Evolutionary conservation across 1,140 invertebrate species (phyloP), one percentile per base, ranked within the genome.

Genomic region (Conus betulinus): DNA sequence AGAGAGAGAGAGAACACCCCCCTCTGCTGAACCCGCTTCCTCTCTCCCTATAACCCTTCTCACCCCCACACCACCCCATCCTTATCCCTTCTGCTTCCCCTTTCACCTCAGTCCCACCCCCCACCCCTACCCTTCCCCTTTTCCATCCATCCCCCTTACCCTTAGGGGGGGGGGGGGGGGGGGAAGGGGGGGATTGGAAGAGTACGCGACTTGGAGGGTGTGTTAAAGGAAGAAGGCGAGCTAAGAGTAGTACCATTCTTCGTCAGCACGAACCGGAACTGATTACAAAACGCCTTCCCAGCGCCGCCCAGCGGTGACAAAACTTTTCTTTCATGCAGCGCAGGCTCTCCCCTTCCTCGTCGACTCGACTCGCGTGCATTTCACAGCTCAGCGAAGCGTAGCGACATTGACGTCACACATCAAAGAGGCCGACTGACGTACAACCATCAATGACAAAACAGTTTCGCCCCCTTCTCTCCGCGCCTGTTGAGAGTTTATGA

Each of bases 331-430:
- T 71, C 67, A 71, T 71, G 67, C 67, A 23, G 10, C 6, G 67
- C 67, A 20, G 17, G 67, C 6, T 20, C 20, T 23, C 67, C 67
- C 1, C 6, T 23, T 20, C 6, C 13, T 71, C 67, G 23, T n/a
- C 11, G 8, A 71, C 60, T 63, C 60, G 60, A 4, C 67, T 71
- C 20, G 11, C 67, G 67, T 71, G 67, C 67, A 71, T 71, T 71
- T 71, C 67, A 71, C 67, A 71, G 67, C 67, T 71, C 67, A 71
- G 67, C 67, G 67, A 71, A 71, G 67, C 67, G 67, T 71, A 20
- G 15, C 67, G 67, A 71, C 67, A 71, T 71, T 71, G 67, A 71
- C 67, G 67, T 71, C 67, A 71, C 67, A 71, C 17, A 71, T 71
- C 67, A 71, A 71, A 71, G 67, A 23, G 13, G 67, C 67, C 67